Conservation (phyloP, 2,888 invertebrate species). For the Frankliniella fusca region DNA sequence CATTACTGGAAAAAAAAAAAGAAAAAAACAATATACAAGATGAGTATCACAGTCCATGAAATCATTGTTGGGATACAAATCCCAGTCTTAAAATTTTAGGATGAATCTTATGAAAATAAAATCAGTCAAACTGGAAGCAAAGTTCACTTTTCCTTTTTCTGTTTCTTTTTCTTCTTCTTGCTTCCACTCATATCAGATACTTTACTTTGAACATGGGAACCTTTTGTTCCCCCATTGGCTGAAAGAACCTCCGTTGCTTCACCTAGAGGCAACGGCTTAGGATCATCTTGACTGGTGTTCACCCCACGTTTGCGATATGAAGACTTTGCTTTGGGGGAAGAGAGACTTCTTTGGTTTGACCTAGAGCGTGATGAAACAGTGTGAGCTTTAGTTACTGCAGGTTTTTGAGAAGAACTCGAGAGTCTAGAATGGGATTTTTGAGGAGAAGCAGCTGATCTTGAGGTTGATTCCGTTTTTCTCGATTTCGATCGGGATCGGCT, state of each 20-base stretch:
- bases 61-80: not conserved
- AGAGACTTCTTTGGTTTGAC: not conserved
- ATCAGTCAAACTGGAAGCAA: not conserved
- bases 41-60: not conserved
- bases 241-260: no score
- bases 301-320: not conserved
- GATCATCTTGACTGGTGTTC: no score
- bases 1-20: not conserved
- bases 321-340: not conserved
- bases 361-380: not conserved
- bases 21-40: not conserved
- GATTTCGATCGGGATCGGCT: constrained; percentile 13
- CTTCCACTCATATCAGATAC: not conserved
- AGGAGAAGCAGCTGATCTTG: not conserved
- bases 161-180: not conserved
- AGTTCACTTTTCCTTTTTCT: not conserved
- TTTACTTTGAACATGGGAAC: not conserved
- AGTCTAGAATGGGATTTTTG: not conserved
- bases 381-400: no score
- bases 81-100: not conserved
- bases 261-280: no score
- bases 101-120: not conserved
- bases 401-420: not conserved
- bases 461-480: not conserved
- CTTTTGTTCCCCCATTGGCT: not conserved